Percentiles rank a stretch among this genome's conserved stretches.
These are phyloP conservation scores for Drosophila pseudoobscura DNA, from an alignment of 1,140 invertebrate genomes.

Conservation along the genomic window DNA sequence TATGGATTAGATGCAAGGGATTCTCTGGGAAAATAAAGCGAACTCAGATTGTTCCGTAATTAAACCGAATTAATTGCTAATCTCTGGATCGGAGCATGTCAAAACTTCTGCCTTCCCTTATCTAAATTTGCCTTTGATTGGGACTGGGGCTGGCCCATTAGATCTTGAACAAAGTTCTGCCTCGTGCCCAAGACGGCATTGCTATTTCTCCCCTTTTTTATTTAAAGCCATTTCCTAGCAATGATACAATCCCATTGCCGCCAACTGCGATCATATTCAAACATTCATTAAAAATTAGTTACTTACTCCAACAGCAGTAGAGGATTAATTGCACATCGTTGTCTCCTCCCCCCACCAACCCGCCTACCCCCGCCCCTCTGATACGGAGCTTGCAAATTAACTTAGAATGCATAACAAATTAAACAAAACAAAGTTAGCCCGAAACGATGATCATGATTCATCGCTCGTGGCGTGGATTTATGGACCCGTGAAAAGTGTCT, in stretches of 20 bases:
- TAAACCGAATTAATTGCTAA: constrained; percentile 55
- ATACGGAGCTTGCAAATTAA: constrained; percentile 51
- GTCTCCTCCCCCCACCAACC: constrained; percentile 33
- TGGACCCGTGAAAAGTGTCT: constrained; percentile 19
- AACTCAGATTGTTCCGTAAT: constrained; percentile 54
- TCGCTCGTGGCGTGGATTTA: constrained; percentile 37
- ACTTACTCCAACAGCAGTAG: constrained; percentile 24
- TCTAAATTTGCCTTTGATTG: constrained; percentile 5
- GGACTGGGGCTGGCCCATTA: neutral
- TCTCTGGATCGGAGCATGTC: constrained; percentile 16
- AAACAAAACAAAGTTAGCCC: neutral
- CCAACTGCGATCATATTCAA: constrained; percentile 32
- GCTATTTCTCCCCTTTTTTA: constrained; percentile 22
- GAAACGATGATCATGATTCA: neutral
- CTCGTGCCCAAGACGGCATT: constrained; percentile 16
- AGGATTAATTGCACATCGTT: constrained; percentile 49
- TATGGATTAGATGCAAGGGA: neutral
- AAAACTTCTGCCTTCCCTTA: constrained; percentile 17
- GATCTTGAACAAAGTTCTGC: constrained; percentile 18
- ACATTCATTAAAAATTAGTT: constrained; percentile 41
- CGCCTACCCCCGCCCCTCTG: neutral
- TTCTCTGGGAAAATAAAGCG: constrained; percentile 38
- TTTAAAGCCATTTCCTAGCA: constrained; percentile 9
- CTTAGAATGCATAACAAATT: constrained; percentile 28
- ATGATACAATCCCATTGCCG: constrained; percentile 12